phyloP scores from a whole-genome alignment of 2,888 invertebrate species.

The Drosophila aldrichi region DNA sequence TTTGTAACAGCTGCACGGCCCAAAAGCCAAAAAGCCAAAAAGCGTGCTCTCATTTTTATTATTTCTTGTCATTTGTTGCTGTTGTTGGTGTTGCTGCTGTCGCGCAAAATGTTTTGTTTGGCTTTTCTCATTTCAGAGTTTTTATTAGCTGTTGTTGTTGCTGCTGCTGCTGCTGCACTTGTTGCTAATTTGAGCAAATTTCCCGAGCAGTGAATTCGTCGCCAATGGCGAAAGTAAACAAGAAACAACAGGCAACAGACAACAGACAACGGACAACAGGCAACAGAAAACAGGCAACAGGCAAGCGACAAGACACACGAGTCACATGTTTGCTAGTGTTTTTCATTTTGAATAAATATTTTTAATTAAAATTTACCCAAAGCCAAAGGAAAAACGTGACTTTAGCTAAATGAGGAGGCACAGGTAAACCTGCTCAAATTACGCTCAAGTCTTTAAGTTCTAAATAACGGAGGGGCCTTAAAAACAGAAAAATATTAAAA shows the following conservation, averaged over 20 bases:
- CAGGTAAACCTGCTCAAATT: constrained; percentile 1
- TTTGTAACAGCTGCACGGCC: constrained; percentile 77
- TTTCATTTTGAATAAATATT: constrained; percentile 65
- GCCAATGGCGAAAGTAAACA: constrained; percentile 67
- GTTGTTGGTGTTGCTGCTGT: constrained; percentile 36
- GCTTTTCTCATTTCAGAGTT: constrained; percentile 64
- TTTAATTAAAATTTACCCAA: constrained; percentile 71
- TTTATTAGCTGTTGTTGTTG: constrained; percentile 54
- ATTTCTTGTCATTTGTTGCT: constrained; percentile 48
- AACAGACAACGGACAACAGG: constrained; percentile 40
- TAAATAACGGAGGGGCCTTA: background rate
- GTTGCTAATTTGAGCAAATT: constrained; percentile 77
- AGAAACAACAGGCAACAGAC: constrained; percentile 38
- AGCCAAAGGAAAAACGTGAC: constrained; percentile 50
- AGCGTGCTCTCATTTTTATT: constrained; percentile 77
- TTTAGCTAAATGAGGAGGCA: constrained; percentile 28
- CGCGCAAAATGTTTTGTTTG: constrained; percentile 71
- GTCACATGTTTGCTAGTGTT: constrained; percentile 52
- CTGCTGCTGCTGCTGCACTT: constrained; percentile 10
- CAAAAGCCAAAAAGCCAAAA: constrained; percentile 71
- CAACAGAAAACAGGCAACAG: constrained; percentile 24
- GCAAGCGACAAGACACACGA: constrained; percentile 42
- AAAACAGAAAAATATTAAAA: background rate
- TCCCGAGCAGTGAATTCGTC: constrained; percentile 54
- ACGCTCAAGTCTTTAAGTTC: constrained; percentile 7